Evolutionary conservation across 2,113 vertebrate genomes (phyloP).

Genomic region (Aldabrachelys gigantea): DNA sequence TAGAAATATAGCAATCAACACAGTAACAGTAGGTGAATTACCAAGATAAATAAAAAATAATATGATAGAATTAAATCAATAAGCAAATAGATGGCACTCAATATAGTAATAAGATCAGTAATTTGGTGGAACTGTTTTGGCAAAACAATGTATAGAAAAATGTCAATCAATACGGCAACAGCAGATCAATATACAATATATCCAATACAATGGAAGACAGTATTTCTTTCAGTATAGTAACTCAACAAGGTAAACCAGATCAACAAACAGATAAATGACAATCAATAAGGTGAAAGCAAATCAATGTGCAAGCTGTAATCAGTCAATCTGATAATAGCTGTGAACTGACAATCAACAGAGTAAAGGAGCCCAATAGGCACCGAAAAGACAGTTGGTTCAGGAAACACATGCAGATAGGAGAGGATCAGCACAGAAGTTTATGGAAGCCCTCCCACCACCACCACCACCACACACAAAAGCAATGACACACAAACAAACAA

Average conservation of each 20-base stretch:
- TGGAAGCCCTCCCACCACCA: no score
- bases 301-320: not conserved
- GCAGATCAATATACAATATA: not conserved
- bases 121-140: slow-evolving; percentile 22
- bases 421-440: not conserved
- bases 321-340: not conserved
- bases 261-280: slow-evolving; percentile 37
- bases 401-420: not conserved
- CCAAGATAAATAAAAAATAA: slow-evolving; percentile 56
- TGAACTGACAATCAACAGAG: not conserved
- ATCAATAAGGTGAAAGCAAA: not conserved
- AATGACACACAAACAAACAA: not conserved
- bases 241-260: slow-evolving; percentile 17
- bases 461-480: not conserved
- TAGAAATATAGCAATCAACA: slow-evolving; percentile 56
- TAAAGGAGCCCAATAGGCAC: not conserved
- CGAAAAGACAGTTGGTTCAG: not conserved
- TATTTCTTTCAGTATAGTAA: not conserved
- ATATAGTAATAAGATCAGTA: slow-evolving; percentile 12
- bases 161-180: slow-evolving; percentile 37
- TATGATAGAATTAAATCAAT: slow-evolving; percentile 56
- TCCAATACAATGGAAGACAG: not conserved
- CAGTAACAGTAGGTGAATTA: slow-evolving; percentile 59
- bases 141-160: slow-evolving; percentile 51
- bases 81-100: slow-evolving; percentile 46